These are phyloP conservation scores for Brevimyrus niger DNA, from an alignment of 2,113 vertebrate genomes.

Conservation along the genomic window DNA sequence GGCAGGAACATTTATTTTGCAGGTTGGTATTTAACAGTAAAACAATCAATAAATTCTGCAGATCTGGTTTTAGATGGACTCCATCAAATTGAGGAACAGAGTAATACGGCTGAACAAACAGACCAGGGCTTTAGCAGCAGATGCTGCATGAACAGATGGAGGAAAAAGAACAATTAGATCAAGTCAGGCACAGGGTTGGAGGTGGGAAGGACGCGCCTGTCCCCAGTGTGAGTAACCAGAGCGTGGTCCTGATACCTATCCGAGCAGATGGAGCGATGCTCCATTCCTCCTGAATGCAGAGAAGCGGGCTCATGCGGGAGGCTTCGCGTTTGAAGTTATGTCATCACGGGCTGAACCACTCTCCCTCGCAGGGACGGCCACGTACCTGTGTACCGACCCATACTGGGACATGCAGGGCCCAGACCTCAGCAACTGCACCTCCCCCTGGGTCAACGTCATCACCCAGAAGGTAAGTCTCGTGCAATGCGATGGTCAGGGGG, in stretches of 20 bases:
- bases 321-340: neutral
- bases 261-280: neutral
- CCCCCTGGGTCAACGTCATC: slow-evolving; percentile 90
- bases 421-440: slow-evolving; percentile 94
- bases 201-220: neutral
- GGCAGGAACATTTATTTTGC: neutral
- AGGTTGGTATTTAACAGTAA: neutral
- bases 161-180: slow-evolving; percentile 2
- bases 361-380: slow-evolving; percentile 72
- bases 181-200: neutral
- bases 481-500: neutral
- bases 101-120: neutral
- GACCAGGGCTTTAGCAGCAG: neutral
- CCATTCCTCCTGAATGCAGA: neutral
- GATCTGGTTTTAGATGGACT: neutral
- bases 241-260: neutral
- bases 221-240: slow-evolving; percentile 12
- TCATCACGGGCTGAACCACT: neutral
- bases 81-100: neutral
- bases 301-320: neutral
- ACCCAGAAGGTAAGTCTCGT: slow-evolving; percentile 79
- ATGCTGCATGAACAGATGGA: neutral
- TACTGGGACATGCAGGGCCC: slow-evolving; percentile 89
- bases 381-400: slow-evolving; percentile 79
- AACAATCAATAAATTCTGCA: neutral